Evolutionary conservation across 2,113 vertebrate species (phyloP).

Genomic region (Arenaria interpres): DNA sequence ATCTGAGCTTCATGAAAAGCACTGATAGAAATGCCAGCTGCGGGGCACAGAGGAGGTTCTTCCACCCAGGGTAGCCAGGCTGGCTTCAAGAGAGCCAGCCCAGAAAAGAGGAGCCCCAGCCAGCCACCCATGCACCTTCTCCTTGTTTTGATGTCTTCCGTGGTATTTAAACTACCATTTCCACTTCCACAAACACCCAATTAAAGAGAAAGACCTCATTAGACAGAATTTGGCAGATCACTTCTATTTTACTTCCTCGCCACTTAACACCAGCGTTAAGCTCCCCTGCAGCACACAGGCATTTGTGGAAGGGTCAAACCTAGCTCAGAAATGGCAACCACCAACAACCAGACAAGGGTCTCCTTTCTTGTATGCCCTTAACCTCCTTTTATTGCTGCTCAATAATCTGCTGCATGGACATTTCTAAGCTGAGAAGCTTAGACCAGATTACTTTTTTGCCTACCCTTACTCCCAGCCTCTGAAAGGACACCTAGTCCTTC

Average conservation of each 20-base stretch:
- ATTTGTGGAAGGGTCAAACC: neutral
- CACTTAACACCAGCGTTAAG: rapidly evolving
- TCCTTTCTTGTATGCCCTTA: neutral
- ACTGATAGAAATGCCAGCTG: neutral
- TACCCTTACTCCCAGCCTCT: neutral
- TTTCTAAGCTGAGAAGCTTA: neutral
- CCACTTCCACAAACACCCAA: neutral
- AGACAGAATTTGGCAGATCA: neutral
- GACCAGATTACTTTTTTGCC: neutral
- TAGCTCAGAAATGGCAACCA: neutral
- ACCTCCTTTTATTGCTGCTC: neutral
- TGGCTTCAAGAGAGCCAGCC: neutral
- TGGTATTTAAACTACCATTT: neutral
- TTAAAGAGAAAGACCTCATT: neutral
- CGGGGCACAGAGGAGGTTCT: neutral
- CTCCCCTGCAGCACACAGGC: neutral
- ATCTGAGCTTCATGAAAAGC: neutral
- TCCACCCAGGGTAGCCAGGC: neutral
- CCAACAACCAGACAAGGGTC: neutral
- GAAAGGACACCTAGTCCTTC: neutral
- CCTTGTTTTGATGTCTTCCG: neutral
- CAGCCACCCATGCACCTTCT: neutral
- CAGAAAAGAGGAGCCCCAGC: neutral
- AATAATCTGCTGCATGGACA: neutral
- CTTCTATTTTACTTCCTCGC: neutral